phyloP scores from a whole-genome alignment of 2,888 invertebrate species.

The Ophraella communa region DNA sequence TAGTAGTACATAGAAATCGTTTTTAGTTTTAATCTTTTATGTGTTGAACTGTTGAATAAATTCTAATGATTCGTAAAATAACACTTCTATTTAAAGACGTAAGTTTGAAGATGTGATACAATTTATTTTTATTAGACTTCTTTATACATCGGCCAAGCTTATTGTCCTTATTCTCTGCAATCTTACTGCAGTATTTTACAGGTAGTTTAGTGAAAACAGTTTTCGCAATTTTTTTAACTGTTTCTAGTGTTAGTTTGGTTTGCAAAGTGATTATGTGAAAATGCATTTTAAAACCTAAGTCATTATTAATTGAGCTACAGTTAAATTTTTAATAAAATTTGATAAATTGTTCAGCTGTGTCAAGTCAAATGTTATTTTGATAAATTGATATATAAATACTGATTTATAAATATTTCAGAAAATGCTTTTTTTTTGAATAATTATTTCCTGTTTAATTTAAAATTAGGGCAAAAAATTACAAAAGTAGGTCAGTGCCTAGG shows the following conservation, averaged over 20 bases:
- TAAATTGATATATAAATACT: neutral
- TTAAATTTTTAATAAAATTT: neutral
- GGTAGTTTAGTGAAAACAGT: slow-evolving; percentile 38
- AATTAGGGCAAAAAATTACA: slow-evolving; percentile 33
- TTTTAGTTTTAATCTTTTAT: slow-evolving; percentile 54
- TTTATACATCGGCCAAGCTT: slow-evolving; percentile 28
- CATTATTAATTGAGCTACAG: slow-evolving; percentile 8
- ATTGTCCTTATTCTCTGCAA: slow-evolving; percentile 44
- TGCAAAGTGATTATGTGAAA: neutral
- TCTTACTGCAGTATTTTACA: slow-evolving; percentile 50
- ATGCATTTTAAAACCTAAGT: neutral
- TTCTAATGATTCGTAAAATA: slow-evolving; percentile 52
- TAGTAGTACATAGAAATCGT: slow-evolving; percentile 50
- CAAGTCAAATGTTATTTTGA: neutral
- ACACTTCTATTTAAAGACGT: slow-evolving; percentile 46
- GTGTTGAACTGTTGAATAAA: slow-evolving; percentile 50
- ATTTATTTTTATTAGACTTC: slow-evolving; percentile 25
- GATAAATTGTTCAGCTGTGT: neutral
- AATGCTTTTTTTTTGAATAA: neutral
- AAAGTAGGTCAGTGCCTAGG: slow-evolving; percentile 52
- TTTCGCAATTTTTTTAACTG: slow-evolving; percentile 1
- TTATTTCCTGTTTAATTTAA: slow-evolving; percentile 20
- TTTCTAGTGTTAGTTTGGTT: neutral
- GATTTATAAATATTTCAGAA: neutral
- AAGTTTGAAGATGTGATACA: slow-evolving; percentile 42